Percentiles rank a stretch among this genome's conserved stretches.
Evolutionary conservation across 2,797 vertebrate genomes (phyloP).

Genomic region (Falco berigora): DNA sequence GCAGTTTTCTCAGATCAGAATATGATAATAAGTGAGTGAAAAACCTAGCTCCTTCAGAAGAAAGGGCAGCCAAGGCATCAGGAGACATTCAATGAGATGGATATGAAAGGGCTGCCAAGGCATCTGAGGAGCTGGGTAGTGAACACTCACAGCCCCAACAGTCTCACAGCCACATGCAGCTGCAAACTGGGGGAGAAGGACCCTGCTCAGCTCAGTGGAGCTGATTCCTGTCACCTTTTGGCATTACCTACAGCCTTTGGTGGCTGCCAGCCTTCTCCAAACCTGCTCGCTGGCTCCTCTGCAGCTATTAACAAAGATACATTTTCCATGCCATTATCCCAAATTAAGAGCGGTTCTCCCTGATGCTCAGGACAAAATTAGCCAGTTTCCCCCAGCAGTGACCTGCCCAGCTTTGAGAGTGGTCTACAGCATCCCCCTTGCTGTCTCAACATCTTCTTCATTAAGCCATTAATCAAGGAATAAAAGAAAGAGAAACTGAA

Average conservation of each 20-base stretch:
- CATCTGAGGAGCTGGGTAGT: not conserved
- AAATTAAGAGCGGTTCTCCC: not conserved
- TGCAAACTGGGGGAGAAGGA: not conserved
- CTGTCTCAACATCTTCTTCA: not conserved
- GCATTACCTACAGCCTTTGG: not conserved
- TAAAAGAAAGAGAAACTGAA: not conserved
- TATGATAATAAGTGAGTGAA: not conserved
- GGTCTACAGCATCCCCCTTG: not conserved
- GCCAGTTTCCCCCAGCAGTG: not conserved
- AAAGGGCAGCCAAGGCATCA: not conserved
- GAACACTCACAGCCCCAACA: not conserved
- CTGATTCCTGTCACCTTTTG: not conserved
- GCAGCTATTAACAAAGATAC: not conserved
- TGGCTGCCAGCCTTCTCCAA: not conserved
- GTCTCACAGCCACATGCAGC: fast-evolving
- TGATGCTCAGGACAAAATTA: not conserved
- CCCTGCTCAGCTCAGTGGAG: not conserved
- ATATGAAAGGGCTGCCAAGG: not conserved
- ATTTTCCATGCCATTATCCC: not conserved
- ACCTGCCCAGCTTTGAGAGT: not conserved
- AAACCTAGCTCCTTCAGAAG: not conserved
- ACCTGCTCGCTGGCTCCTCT: not conserved
- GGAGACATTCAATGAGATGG: not conserved
- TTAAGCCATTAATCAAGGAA: not conserved
- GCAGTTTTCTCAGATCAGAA: not conserved